Conservation (phyloP, 2,888 invertebrate genomes). For the Drosophila tripunctata region DNA sequence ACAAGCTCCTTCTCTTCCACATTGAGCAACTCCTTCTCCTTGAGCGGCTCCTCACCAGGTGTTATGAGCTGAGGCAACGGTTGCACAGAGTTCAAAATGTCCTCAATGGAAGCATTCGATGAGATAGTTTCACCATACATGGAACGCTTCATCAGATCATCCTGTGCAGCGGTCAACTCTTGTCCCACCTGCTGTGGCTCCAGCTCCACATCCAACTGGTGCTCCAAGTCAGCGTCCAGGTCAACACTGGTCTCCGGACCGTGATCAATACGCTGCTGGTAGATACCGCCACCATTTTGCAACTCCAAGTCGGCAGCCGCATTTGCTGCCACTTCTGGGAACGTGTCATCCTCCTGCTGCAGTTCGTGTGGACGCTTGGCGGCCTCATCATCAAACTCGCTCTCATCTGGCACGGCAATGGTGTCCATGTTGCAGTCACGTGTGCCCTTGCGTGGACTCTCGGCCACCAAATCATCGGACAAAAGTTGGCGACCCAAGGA, state of each 20-base stretch:
- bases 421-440: conserved; percentile 81
- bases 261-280: conserved; percentile 62
- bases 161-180: conserved; percentile 10
- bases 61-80: conserved; percentile 73
- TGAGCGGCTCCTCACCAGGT: conserved; percentile 51
- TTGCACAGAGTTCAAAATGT: conserved; percentile 83
- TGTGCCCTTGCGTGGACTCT: conserved; percentile 89
- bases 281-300: conserved; percentile 45
- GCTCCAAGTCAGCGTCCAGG: conserved; percentile 52
- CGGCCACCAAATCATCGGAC: conserved; percentile 86
- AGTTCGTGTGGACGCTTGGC: conserved; percentile 83
- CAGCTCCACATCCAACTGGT: too few relatives aligned
- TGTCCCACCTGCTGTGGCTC: conserved; percentile 8
- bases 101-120: conserved; percentile 70
- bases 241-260: conserved; percentile 80
- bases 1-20: conserved; percentile 80
- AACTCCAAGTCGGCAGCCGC: conserved; percentile 33
- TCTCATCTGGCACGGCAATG: conserved; percentile 80
- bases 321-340: conserved; percentile 29
- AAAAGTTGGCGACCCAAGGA: conserved; percentile 61
- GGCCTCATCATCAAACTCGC: conserved; percentile 82
- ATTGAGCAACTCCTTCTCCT: conserved; percentile 75
- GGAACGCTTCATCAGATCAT: conserved; percentile 78
- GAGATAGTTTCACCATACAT: conserved; percentile 67
- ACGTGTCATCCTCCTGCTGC: conserved; percentile 65